phyloP scores from a whole-genome alignment of 2,797 vertebrate genomes.

The Enteromius treurensis region DNA sequence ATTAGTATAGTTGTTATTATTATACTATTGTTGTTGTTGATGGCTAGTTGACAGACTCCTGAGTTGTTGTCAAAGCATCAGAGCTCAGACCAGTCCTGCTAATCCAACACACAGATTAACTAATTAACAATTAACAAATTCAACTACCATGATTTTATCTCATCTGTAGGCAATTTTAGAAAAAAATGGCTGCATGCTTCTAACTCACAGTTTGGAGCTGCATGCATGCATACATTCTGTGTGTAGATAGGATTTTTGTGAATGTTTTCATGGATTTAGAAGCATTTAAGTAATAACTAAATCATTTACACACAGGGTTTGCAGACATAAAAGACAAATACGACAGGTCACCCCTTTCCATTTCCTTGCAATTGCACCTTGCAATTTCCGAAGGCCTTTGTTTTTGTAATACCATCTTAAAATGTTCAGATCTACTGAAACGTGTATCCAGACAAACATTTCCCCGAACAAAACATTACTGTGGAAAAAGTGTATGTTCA shows the following conservation, averaged over 20 bases:
- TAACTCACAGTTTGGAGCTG: not conserved
- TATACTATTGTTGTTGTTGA: not conserved
- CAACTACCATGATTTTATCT: not conserved
- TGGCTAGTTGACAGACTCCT: not conserved
- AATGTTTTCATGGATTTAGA: not conserved
- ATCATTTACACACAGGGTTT: not conserved
- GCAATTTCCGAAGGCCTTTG: not conserved
- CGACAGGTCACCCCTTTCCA: not conserved
- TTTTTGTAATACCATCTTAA: not conserved
- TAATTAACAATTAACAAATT: not conserved
- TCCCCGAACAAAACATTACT: constrained; percentile 10
- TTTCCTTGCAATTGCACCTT: not conserved
- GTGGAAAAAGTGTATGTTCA: constrained; percentile 12
- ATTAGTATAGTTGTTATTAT: not conserved
- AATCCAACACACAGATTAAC: not conserved
- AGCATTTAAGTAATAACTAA: not conserved
- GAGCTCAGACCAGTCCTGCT: not conserved
- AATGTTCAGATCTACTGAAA: not conserved
- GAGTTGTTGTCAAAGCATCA: not conserved
- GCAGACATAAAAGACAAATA: not conserved
- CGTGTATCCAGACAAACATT: not conserved
- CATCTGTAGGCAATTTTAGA: not conserved
- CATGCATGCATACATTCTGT: not conserved
- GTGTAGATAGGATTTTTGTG: not conserved
- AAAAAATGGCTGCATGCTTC: not conserved